phyloP scores from a whole-genome alignment of 1,140 invertebrate species.

The Zaprionus africanus region DNA sequence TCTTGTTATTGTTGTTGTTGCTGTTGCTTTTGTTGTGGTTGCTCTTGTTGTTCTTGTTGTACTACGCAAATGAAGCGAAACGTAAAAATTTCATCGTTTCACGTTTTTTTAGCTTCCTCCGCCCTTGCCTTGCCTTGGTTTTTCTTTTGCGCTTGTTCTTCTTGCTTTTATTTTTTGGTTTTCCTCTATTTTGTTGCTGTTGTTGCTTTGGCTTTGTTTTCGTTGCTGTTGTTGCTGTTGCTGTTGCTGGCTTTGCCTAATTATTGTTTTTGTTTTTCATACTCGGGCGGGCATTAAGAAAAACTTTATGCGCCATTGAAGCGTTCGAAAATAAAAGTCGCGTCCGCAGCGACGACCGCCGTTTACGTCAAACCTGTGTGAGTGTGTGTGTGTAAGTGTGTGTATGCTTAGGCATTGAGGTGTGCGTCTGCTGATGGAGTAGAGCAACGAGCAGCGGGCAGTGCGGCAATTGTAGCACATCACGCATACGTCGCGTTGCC shows the following conservation, averaged over 20 bases:
- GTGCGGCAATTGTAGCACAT: conserved; percentile 68
- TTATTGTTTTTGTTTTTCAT: conserved; percentile 80
- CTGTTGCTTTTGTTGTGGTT: neutral
- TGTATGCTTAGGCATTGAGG: conserved; percentile 38
- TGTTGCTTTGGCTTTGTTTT: conserved; percentile 33
- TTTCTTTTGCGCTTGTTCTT: conserved; percentile 21
- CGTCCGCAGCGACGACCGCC: conserved; percentile 45
- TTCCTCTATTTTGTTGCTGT: conserved; percentile 23
- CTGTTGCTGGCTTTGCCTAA: conserved; percentile 55
- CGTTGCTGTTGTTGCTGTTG: conserved; percentile 18
- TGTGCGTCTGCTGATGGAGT: conserved; percentile 43
- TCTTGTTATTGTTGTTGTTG: neutral
- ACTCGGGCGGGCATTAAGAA: conserved; percentile 80
- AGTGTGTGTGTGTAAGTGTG: conserved; percentile 38
- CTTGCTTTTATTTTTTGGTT: conserved; percentile 7
- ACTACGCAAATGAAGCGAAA: conserved; percentile 76
- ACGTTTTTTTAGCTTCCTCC: conserved; percentile 44
- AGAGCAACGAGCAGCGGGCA: conserved; percentile 31
- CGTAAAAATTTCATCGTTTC: conserved; percentile 51
- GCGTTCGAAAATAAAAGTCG: conserved; percentile 82
- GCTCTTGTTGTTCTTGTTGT: conserved; percentile 37
- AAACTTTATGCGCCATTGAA: conserved; percentile 83
- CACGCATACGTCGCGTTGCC: conserved; percentile 66
- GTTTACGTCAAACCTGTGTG: conserved; percentile 62
- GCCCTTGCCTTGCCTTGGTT: conserved; percentile 33